Base-by-base conservation (phyloP, 2,888 invertebrate genomes). In the Siphonodentalium dalli region DNA sequence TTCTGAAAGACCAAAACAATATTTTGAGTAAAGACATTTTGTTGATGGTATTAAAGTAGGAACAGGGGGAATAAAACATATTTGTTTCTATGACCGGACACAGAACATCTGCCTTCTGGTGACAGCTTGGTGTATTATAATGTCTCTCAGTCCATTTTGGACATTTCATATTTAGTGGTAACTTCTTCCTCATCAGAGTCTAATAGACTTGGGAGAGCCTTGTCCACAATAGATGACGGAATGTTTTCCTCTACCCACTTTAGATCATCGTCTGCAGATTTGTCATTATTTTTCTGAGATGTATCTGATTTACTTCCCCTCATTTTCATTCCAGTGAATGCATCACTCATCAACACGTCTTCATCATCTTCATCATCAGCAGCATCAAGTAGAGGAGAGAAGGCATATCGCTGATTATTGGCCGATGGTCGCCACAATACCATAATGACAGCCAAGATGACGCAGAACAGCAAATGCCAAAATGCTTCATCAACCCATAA, bases 171-270 rank as follows among this genome's bases (percentile, higher is more conserved):
- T 58, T 75, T 75, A 3, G 79, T 77, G 23, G 77, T 79, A 74
- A 78, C 75, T 21, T 79, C 68, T 59, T 81, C 81, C 54, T 81
- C 81, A 62, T 81, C 80, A 13, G 79, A 79, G 49, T 79, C 79
- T 45, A 80, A 56, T 27, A 78, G 61, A 44, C 72, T 66, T 15
- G 75, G 71, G 35, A 73, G 56, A n/a, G 72, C 76, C 84, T 89
- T 87, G 79, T 90, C 90, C 53, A 87, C 87, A 62, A 90, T 84
- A 9, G 88, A 85, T 26, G 90, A 86, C 1, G 93, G 92, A 66
- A 96, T 93, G 81, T 96, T 92, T 68, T 94, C 93, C 78, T 96
- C 95, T 6, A 96, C 90, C 95, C 95, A 96, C 75, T 92, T 88
- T 64, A 91, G 81, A 74, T 91, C 90, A 68, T 90, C 90, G 68